A percentile compares a stretch with the other conserved stretches of the same genome.
Conservation (phyloP, 2,113 vertebrate species). For the Opisthocomus hoazin region DNA sequence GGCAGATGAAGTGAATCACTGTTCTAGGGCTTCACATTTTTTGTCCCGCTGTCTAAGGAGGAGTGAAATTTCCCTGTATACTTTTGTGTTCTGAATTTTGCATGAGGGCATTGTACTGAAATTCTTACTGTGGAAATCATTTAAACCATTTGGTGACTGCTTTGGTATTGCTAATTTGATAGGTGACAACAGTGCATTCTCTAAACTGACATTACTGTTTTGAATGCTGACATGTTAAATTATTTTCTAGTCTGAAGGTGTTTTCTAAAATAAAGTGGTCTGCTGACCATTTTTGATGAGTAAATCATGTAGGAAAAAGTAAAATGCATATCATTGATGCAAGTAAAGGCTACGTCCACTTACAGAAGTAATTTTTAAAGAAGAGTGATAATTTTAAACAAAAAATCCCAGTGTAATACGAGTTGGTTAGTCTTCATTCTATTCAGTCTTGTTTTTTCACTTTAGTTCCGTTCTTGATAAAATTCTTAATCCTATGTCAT, state of each 20-base stretch:
- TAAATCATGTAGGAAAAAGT: not conserved
- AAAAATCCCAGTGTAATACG: not conserved
- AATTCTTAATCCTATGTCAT: not conserved
- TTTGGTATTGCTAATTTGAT: not conserved
- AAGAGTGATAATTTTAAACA: not conserved
- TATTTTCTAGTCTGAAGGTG: not conserved
- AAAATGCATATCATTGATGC: not conserved
- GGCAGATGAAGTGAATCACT: slow-evolving; percentile 24
- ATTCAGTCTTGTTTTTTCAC: not conserved
- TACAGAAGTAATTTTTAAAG: not conserved
- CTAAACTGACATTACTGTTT: not conserved
- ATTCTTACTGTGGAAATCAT: not conserved
- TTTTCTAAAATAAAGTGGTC: not conserved
- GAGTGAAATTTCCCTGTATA: not conserved
- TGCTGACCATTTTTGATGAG: not conserved
- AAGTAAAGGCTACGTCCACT: not conserved
- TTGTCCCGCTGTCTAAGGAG: slow-evolving; percentile 14
- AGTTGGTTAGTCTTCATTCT: not conserved
- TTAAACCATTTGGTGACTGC: not conserved
- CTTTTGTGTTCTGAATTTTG: not conserved
- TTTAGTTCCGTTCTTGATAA: not conserved
- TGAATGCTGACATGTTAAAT: not conserved
- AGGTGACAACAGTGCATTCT: not conserved
- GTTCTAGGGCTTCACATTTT: not conserved
- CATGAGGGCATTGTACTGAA: not conserved